Evolutionary conservation across 1,140 invertebrate species (phyloP).

Genomic region (Drosophila guanche): DNA sequence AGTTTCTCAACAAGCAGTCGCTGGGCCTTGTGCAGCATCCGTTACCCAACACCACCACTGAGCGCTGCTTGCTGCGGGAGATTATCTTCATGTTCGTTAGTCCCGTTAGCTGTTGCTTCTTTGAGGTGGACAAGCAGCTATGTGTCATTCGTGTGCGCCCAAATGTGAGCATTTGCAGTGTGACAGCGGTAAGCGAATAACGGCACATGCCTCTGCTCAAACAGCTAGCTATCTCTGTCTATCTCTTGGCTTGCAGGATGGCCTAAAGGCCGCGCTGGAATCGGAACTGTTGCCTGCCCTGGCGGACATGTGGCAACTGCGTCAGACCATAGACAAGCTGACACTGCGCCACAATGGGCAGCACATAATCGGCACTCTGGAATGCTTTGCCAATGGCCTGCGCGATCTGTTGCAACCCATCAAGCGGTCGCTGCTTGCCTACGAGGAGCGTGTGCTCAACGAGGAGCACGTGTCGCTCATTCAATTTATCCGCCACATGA

Average conservation of each 20-base stretch:
- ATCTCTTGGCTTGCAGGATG: constrained; percentile 4
- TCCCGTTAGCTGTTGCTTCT: constrained; percentile 68
- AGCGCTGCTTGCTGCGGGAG: constrained; percentile 68
- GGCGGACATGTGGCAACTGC: constrained; percentile 52
- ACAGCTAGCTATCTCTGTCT: constrained; percentile 4
- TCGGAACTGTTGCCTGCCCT: constrained; percentile 44
- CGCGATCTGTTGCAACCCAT: constrained; percentile 65
- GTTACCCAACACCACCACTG: constrained; percentile 56
- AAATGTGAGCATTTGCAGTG: constrained; percentile 59
- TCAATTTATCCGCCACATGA: constrained; percentile 36
- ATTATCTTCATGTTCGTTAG: constrained; percentile 76
- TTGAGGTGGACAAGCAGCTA: constrained; percentile 28
- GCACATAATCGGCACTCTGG: constrained; percentile 31
- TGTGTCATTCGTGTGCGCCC: constrained; percentile 36
- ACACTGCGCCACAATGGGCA: constrained; percentile 10
- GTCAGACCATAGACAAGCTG: constrained; percentile 28
- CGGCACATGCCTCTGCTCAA: not conserved
- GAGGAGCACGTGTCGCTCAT: constrained; percentile 36
- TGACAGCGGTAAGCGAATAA: constrained; percentile 45
- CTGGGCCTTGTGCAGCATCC: constrained; percentile 18
- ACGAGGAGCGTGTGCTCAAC: constrained; percentile 38
- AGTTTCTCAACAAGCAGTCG: constrained; percentile 31
- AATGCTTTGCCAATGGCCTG: constrained; percentile 64
- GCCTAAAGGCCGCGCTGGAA: constrained; percentile 20
- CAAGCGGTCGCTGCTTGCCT: constrained; percentile 36